phyloP scores from a whole-genome alignment of 2,797 vertebrate genomes.

The Capromys pilorides region DNA sequence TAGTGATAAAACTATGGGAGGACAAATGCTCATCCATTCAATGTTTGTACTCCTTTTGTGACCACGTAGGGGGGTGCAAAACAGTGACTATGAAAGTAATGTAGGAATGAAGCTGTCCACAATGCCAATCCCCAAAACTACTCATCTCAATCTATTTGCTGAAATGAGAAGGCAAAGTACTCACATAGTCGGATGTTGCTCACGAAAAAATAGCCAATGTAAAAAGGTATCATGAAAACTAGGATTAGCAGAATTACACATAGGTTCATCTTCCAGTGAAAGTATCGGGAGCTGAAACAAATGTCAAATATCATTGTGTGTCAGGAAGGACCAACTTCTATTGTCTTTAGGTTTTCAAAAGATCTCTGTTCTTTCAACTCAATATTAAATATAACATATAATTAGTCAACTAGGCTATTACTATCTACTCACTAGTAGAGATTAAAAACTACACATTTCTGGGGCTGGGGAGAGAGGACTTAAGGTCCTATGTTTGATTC shows the following conservation, averaged over 20 bases:
- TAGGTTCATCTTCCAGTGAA: slow-evolving; percentile 99
- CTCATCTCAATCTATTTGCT: not conserved
- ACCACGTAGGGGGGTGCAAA: not conserved
- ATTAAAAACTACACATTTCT: slow-evolving; percentile 46
- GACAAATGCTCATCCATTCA: not conserved
- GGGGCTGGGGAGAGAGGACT: too few species aligned
- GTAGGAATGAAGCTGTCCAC: not conserved
- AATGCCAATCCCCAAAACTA: not conserved
- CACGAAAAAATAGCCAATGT: slow-evolving; percentile 98
- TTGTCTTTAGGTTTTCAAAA: not conserved
- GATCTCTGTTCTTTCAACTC: not conserved
- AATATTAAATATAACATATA: not conserved
- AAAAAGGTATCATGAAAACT: slow-evolving; percentile 98
- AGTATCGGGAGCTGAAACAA: slow-evolving; percentile 94
- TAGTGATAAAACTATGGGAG: slow-evolving; percentile 34
- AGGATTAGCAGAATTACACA: slow-evolving; percentile 97
- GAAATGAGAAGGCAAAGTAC: slow-evolving; percentile 78
- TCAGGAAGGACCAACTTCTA: not conserved
- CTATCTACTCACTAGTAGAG: not conserved
- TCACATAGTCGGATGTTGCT: slow-evolving; percentile 98
- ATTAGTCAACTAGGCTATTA: not conserved
- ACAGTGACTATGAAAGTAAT: not conserved
- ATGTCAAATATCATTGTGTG: slow-evolving; percentile 2
- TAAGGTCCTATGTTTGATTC: too few species aligned
- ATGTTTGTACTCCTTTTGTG: not conserved